Conservation (phyloP, 2,113 vertebrate genomes). For the Varanus komodoensis region DNA sequence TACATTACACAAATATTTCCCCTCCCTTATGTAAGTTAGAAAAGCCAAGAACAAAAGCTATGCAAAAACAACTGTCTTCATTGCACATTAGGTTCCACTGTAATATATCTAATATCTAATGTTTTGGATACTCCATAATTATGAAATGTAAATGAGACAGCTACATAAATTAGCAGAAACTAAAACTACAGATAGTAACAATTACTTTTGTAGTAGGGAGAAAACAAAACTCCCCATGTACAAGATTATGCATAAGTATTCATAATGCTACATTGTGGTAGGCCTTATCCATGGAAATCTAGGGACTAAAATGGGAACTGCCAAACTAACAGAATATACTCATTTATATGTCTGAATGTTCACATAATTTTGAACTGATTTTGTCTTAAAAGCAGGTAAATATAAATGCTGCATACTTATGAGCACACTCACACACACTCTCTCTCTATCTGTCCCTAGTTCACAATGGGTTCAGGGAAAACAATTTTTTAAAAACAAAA, state of each 20-base stretch:
- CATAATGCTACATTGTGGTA: not conserved
- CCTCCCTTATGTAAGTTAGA: not conserved
- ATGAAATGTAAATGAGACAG: conserved; percentile 18
- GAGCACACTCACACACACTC: no score
- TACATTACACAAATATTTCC: not conserved
- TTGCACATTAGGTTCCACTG: not conserved
- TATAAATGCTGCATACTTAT: not conserved
- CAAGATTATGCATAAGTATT: not conserved
- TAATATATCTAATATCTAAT: not conserved
- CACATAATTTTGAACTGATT: not conserved
- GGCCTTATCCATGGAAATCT: not conserved
- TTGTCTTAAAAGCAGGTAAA: not conserved
- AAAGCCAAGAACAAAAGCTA: conserved; percentile 10
- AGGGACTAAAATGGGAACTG: not conserved
- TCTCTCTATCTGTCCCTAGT: no score
- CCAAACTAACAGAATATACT: not conserved
- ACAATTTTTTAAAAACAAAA: not conserved
- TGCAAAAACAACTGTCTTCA: not conserved
- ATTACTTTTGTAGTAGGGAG: not conserved
- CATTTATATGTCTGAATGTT: not conserved
- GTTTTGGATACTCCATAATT: not conserved
- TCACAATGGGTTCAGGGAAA: not conserved
- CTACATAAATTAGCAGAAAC: conserved; percentile 21
- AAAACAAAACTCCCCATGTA: not conserved
- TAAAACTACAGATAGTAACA: not conserved